Evolutionary conservation across 2,888 invertebrate species (phyloP), one percentile per base, ranked within the genome.

Genomic region (Heliconius ethilla): DNA sequence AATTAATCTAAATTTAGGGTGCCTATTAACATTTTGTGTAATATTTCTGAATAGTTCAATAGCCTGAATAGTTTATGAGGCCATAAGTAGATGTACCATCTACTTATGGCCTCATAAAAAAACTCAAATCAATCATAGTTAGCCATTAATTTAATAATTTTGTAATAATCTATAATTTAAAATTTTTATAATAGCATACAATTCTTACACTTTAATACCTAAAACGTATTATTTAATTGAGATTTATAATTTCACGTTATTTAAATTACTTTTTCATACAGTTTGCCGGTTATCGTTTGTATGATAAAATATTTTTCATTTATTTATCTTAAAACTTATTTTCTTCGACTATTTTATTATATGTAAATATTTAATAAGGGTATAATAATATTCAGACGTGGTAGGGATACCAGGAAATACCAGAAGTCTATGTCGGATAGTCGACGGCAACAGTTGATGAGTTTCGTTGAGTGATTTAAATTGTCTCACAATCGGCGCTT

Each of bases 401-500:
- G 33, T 59, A 59, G 29, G 33, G 27, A 55, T n/a, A 70, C 6
- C 29, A 72, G 45, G 22, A 70, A 70, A 51, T 72, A 5, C 70
- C 70, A 70, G 65, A 77, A 74, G 62, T 37, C 76, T 77, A 81
- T 79, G 83, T 86, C 89, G 88, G 89, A 91, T 91, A 89, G 90
- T 87, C 85, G 85, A 81, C 87, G 87, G 91, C 91, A 90, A 90
- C 88, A 86, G 85, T 82, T 85, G 87, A 87, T 87, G 86, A 87
- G 85, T 86, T 85, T 83, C 84, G 82, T 86, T 86, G 89, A 89
- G 84, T 89, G 89, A 88, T 90, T 92, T 88, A 91, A 93, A 93
- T 92, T 92, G 92, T 91, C 90, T 91, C 90, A 88, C 92, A 93
- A 92, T 92, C 91, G 87, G 82, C 81, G 86, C 86, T 92, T 93